These are phyloP conservation scores for Rousettus leschenaultii DNA, from an alignment of 2,113 vertebrate genomes.

Conservation along the genomic window DNA sequence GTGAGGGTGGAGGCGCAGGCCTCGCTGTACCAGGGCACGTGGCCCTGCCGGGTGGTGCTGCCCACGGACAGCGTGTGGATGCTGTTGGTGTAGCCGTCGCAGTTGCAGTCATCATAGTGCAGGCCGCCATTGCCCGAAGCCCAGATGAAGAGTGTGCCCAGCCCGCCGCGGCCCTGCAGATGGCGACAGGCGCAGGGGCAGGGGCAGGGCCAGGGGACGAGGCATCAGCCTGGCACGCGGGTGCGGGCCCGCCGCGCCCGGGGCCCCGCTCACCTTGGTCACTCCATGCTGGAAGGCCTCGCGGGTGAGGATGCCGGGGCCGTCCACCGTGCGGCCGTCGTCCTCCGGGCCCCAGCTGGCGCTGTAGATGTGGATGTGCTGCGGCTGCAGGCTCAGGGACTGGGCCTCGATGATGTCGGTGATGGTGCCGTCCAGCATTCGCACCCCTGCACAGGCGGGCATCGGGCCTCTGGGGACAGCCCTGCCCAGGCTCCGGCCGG, in stretches of 20 bases:
- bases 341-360: slow-evolving; percentile 88
- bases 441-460: slow-evolving; percentile 72
- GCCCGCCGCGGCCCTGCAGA: slow-evolving; percentile 83
- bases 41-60: slow-evolving; percentile 79
- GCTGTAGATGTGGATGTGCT: slow-evolving; percentile 86
- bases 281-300: slow-evolving; percentile 81
- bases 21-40: slow-evolving; percentile 81
- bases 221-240: accelerated
- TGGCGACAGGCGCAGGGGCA: too few species aligned
- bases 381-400: slow-evolving; percentile 82
- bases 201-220: neutral
- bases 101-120: slow-evolving; percentile 85
- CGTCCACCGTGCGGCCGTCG: slow-evolving; percentile 78
- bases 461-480: neutral
- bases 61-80: slow-evolving; percentile 85
- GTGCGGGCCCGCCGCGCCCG: accelerated
- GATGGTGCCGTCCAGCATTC: slow-evolving; percentile 86
- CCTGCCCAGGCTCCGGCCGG: neutral
- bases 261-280: slow-evolving; percentile 58
- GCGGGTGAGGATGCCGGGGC: slow-evolving; percentile 76
- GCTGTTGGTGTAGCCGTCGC: slow-evolving; percentile 85
- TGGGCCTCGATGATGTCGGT: slow-evolving; percentile 83
- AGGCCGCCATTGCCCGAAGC: slow-evolving; percentile 85
- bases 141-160: slow-evolving; percentile 87
- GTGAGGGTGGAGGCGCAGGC: slow-evolving; percentile 86